A percentile compares a stretch with the other conserved stretches of the same genome.
These are phyloP conservation scores for Sebastes wilsoni DNA, from an alignment of 2,797 vertebrate genomes.

Conservation along the genomic window DNA sequence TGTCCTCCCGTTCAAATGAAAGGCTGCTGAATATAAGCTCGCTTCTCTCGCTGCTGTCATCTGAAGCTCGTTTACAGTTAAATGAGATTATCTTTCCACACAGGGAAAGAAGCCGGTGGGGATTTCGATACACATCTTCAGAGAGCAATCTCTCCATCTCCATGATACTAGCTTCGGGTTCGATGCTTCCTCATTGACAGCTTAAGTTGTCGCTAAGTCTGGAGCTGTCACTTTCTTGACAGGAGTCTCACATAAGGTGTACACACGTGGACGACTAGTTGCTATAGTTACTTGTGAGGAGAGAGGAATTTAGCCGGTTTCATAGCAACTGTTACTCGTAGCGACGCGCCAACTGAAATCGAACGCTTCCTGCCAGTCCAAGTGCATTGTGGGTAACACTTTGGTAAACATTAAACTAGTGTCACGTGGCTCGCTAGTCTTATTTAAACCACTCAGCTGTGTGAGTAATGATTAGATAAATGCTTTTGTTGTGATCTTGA, in stretches of 20 bases:
- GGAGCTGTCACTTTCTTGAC: background rate
- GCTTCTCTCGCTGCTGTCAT: constrained; percentile 25
- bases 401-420: constrained; percentile 22
- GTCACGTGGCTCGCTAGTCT: too few relatives aligned
- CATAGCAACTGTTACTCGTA: background rate
- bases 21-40: constrained; percentile 79
- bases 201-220: background rate
- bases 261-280: background rate
- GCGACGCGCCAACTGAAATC: constrained; percentile 48
- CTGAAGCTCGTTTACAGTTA: constrained; percentile 62
- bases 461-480: background rate
- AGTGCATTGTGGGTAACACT: constrained; percentile 71
- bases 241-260: background rate
- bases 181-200: background rate
- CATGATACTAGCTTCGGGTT: background rate
- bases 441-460: background rate
- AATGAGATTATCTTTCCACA: constrained; percentile 88
- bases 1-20: constrained; percentile 75
- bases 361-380: constrained; percentile 51
- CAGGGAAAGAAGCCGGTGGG: constrained; percentile 75
- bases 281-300: background rate
- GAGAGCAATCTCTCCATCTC: constrained; percentile 44
- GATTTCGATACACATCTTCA: background rate
- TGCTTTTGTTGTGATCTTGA: background rate
- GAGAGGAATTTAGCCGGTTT: background rate